phyloP scores from a whole-genome alignment of 2,797 vertebrate genomes.

The Neosilurus mollespiculum region DNA sequence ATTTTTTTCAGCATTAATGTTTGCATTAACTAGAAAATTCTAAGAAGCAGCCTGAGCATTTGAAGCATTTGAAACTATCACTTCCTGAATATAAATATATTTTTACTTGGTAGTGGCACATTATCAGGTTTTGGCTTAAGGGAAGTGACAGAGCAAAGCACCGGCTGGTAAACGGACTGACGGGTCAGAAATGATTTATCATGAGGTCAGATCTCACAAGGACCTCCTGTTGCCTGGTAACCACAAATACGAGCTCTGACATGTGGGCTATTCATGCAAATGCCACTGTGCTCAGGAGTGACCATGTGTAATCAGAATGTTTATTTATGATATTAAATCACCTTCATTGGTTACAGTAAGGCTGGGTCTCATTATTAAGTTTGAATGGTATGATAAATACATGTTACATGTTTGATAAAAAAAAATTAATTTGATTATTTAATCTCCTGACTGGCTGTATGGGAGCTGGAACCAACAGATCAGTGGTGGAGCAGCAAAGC shows the following conservation, averaged over 20 bases:
- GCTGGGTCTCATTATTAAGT: not conserved
- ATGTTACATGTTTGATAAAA: not conserved
- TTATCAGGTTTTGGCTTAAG: conserved; percentile 24
- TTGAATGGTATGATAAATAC: not conserved
- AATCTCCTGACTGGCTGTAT: not conserved
- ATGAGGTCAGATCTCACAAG: conserved; percentile 40
- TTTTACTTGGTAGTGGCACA: conserved; percentile 17
- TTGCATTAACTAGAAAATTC: not conserved
- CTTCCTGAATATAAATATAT: not conserved
- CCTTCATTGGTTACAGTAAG: not conserved
- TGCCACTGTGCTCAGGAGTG: conserved; percentile 3
- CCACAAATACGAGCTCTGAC: conserved; percentile 41
- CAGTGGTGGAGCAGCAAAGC: not conserved
- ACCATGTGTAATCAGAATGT: conserved; percentile 4
- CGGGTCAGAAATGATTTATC: conserved; percentile 49
- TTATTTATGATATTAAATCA: conserved; percentile 6
- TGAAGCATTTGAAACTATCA: not conserved
- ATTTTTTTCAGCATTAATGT: not conserved
- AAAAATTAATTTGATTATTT: not conserved
- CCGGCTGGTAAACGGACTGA: conserved; percentile 19
- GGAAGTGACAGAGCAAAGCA: conserved; percentile 18
- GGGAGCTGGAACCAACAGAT: not conserved
- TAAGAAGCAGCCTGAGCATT: not conserved
- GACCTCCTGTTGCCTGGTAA: conserved; percentile 47
- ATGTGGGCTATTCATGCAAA: conserved; percentile 17